Percentiles rank a stretch among this genome's conserved stretches.
Conservation (phyloP, 2,113 vertebrate genomes). For the Phalacrocorax brasilianus region DNA sequence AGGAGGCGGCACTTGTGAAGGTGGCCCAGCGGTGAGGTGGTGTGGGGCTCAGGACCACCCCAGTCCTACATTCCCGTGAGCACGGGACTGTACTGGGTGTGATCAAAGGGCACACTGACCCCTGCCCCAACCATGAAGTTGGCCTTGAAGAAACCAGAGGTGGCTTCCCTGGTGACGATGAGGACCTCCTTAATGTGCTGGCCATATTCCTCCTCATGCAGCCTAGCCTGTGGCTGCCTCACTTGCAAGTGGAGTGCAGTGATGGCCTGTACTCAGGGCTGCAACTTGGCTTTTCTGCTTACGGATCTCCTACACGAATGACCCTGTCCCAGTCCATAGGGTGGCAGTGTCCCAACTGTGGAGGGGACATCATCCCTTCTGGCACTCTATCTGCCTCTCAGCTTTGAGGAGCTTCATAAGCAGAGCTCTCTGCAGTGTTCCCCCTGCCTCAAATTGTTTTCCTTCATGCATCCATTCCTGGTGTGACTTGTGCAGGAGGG, state of each 20-base stretch:
- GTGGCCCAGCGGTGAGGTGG: rapidly evolving
- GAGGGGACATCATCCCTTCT: background rate
- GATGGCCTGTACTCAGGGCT: background rate
- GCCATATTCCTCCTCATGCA: rapidly evolving
- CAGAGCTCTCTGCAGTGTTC: background rate
- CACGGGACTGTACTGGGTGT: background rate
- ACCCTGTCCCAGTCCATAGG: background rate
- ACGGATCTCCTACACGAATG: background rate
- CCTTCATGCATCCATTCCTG: background rate
- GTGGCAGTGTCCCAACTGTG: background rate
- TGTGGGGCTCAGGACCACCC: background rate
- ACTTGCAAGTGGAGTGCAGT: background rate
- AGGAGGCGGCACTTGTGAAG: background rate
- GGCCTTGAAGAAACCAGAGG: background rate
- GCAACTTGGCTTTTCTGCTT: background rate
- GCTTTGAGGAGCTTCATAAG: background rate
- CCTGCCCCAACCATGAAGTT: background rate
- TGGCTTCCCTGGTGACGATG: background rate
- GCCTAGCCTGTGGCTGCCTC: background rate
- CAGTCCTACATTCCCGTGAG: rapidly evolving
- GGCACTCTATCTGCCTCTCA: background rate
- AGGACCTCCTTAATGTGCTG: background rate
- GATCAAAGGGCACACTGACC: background rate
- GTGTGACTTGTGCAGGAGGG: background rate
- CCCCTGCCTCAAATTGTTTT: rapidly evolving